phyloP scores from a whole-genome alignment of 2,797 vertebrate species.

The Salarias fasciatus region DNA sequence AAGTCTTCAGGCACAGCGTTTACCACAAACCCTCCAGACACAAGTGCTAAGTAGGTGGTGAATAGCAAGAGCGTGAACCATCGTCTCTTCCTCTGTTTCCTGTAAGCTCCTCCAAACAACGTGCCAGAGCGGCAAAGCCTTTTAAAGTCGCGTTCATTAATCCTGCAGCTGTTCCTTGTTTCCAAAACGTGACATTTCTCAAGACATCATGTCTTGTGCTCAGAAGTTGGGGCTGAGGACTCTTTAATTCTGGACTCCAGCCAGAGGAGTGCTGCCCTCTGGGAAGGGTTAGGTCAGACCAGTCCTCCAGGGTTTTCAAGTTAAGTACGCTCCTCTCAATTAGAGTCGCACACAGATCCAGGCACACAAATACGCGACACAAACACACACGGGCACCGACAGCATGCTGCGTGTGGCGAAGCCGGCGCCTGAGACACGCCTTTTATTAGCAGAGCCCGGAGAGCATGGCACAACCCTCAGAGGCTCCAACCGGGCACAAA shows the following conservation, averaged over 20 bases:
- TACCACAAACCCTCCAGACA: conserved; percentile 19
- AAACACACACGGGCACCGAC: not conserved
- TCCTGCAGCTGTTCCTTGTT: conserved; percentile 4
- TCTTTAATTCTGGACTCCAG: not conserved
- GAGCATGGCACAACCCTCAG: conserved; percentile 9
- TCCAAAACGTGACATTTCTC: not conserved
- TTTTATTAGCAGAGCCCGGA: conserved; percentile 28
- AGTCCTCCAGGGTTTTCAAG: conserved; percentile 60
- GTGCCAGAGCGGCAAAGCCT: not conserved
- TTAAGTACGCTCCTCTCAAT: conserved; percentile 37
- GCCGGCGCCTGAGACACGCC: conserved; percentile 47
- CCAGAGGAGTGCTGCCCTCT: conserved; percentile 3
- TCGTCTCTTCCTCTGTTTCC: conserved; percentile 36
- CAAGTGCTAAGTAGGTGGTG: conserved; percentile 30
- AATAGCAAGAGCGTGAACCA: conserved; percentile 7
- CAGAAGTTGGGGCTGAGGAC: not conserved
- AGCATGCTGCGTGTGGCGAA: conserved; percentile 25
- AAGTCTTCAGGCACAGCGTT: not conserved
- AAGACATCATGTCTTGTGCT: not conserved
- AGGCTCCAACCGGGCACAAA: conserved; percentile 23
- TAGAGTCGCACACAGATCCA: too few relatives aligned
- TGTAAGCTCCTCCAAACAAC: conserved; percentile 17
- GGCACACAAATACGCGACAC: conserved; percentile 25
- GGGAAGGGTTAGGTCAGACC: conserved; percentile 30
- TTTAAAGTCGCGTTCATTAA: conserved; percentile 2